phyloP scores from a whole-genome alignment of 2,888 invertebrate species.

The Encarsia formosa region DNA sequence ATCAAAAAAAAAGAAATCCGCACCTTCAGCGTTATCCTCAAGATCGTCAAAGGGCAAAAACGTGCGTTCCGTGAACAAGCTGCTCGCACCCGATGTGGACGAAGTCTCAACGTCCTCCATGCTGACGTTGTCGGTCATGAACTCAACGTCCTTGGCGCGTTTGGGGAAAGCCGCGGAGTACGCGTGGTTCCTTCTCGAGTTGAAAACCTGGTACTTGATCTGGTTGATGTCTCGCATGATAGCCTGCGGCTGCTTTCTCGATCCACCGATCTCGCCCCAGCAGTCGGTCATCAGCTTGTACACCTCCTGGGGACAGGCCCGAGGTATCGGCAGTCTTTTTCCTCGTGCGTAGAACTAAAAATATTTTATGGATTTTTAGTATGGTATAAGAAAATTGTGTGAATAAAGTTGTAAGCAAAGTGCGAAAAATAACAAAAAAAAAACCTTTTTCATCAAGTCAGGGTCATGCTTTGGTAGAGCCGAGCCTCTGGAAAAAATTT shows the following conservation, averaged over 20 bases:
- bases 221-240: slow-evolving; percentile 83
- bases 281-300: slow-evolving; percentile 75
- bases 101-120: slow-evolving; percentile 38
- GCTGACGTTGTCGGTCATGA: slow-evolving; percentile 33
- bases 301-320: slow-evolving; percentile 69
- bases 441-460: slow-evolving; percentile 48
- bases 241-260: slow-evolving; percentile 74
- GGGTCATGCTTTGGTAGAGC: slow-evolving; percentile 45
- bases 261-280: slow-evolving; percentile 71
- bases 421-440: background rate
- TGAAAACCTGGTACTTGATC: slow-evolving; percentile 68
- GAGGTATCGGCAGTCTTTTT: slow-evolving; percentile 63
- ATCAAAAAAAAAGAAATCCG: background rate
- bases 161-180: slow-evolving; percentile 57
- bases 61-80: slow-evolving; percentile 42
- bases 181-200: slow-evolving; percentile 59
- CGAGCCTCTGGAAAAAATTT: slow-evolving; percentile 79
- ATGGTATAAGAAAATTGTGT: background rate
- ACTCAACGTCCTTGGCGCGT: slow-evolving; percentile 36
- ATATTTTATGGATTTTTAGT: slow-evolving; percentile 2
- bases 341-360: slow-evolving; percentile 65
- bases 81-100: slow-evolving; percentile 43
- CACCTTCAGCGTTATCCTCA: slow-evolving; percentile 36
- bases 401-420: background rate
- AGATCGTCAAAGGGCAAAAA: slow-evolving; percentile 44